Conservation (phyloP, 2,797 vertebrate species). For the Leucoraja ocellata region DNA sequence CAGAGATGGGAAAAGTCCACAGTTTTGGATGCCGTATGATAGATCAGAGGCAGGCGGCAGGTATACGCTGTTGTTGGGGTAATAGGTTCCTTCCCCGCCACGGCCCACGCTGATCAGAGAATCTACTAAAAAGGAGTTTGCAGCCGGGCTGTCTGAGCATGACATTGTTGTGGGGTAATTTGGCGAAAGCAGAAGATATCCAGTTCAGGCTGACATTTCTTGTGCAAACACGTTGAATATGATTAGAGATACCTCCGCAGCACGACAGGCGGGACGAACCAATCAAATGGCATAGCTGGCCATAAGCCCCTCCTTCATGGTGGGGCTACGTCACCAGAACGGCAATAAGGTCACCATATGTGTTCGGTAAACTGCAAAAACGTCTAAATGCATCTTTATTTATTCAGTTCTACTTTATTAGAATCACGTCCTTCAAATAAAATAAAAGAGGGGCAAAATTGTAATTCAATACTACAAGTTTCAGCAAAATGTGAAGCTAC, state of each 20-base stretch:
- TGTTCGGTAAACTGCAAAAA: constrained; percentile 36
- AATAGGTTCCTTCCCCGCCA: constrained; percentile 76
- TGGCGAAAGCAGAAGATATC: constrained; percentile 93
- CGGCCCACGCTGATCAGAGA: constrained; percentile 86
- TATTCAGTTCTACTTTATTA: constrained; percentile 25
- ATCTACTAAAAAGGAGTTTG: constrained; percentile 95
- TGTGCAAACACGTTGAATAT: constrained; percentile 99
- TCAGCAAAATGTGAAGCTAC: neutral
- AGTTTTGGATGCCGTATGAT: constrained; percentile 86
- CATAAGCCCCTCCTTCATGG: constrained; percentile 80
- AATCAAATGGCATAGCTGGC: constrained; percentile 82
- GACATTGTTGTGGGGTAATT: constrained; percentile 97
- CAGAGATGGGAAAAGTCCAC: constrained; percentile 82
- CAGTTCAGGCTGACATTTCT: constrained; percentile 99
- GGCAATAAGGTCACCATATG: constrained; percentile 38
- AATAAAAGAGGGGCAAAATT: neutral
- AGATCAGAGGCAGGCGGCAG: constrained; percentile 80
- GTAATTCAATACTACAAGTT: neutral
- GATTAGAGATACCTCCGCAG: constrained; percentile 96
- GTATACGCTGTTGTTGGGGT: constrained; percentile 81
- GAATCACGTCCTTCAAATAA: neutral
- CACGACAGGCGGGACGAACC: constrained; percentile 81
- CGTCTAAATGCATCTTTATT: constrained; percentile 37
- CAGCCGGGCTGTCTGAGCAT: constrained; percentile 92
- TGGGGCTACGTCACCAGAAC: constrained; percentile 51